phyloP scores from a whole-genome alignment of 2,888 invertebrate species.

The Heliconius ethilla region DNA sequence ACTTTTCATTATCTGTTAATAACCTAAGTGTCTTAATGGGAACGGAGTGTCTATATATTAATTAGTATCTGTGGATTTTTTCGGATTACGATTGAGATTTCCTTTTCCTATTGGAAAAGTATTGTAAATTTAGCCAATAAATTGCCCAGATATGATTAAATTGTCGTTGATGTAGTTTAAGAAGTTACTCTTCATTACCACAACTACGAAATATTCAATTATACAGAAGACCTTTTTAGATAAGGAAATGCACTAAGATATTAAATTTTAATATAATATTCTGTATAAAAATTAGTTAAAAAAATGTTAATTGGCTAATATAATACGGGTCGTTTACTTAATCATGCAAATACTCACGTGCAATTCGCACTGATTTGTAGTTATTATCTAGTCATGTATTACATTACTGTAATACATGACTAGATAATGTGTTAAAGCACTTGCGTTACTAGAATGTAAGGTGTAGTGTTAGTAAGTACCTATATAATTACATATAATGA shows the following conservation, averaged over 20 bases:
- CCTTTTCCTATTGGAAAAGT: no score
- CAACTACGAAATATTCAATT: neutral
- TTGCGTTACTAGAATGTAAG: neutral
- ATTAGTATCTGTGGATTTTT: no score
- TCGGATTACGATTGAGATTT: no score
- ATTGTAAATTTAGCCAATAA: no score
- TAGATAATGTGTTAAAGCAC: neutral
- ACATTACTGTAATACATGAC: neutral
- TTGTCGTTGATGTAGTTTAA: no score
- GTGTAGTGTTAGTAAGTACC: neutral
- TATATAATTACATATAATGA: neutral
- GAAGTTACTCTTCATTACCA: neutral
- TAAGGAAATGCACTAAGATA: neutral
- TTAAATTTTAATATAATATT: neutral
- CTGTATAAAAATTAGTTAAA: neutral
- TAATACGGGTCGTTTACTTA: conserved; percentile 6
- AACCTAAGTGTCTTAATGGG: no score
- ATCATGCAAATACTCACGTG: neutral
- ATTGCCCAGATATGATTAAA: no score
- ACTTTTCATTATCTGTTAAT: no score
- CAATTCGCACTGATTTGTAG: conserved; percentile 2
- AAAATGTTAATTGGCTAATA: neutral
- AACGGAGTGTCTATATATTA: no score
- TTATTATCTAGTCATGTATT: conserved; percentile 11
- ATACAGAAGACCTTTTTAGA: no score